phyloP scores from a whole-genome alignment of 53 echinoderm and acorn worm genomes.

The Mesocentrotus franciscanus region DNA sequence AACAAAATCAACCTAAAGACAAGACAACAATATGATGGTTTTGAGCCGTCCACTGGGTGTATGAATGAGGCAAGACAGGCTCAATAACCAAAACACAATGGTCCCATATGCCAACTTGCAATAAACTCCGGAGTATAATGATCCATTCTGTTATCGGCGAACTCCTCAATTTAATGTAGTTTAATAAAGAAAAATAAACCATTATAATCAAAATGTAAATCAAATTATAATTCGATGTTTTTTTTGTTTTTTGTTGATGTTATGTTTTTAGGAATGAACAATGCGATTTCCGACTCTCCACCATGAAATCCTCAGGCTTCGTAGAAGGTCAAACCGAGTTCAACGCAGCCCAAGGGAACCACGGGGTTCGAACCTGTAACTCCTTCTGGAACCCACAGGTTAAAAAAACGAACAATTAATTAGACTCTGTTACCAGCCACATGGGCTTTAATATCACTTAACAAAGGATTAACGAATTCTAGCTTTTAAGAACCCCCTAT shows the following conservation, averaged over 20 bases:
- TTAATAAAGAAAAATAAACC: no score
- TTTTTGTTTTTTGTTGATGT: not conserved
- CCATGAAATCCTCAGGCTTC: conserved; percentile 71
- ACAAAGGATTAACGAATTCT: no score
- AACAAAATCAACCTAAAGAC: no score
- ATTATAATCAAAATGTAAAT: no score
- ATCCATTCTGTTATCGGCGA: not conserved
- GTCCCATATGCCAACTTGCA: not conserved
- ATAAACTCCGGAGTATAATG: not conserved
- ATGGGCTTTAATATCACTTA: no score
- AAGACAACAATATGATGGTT: no score
- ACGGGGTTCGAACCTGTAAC: conserved; percentile 91
- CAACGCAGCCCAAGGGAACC: not conserved
- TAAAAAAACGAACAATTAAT: not conserved
- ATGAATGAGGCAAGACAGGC: not conserved
- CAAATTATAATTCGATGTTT: no score
- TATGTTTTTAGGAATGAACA: conserved; percentile 62
- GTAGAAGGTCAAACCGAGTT: not conserved
- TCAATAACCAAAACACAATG: not conserved
- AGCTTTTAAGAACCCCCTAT: no score
- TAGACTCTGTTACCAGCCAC: no score
- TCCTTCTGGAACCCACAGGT: conserved; percentile 99
- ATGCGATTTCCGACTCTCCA: conserved; percentile 72
- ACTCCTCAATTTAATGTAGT: no score
- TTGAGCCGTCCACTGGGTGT: no score